phyloP scores from a whole-genome alignment of 1,140 invertebrate species.

The Oncopeltus fasciatus region DNA sequence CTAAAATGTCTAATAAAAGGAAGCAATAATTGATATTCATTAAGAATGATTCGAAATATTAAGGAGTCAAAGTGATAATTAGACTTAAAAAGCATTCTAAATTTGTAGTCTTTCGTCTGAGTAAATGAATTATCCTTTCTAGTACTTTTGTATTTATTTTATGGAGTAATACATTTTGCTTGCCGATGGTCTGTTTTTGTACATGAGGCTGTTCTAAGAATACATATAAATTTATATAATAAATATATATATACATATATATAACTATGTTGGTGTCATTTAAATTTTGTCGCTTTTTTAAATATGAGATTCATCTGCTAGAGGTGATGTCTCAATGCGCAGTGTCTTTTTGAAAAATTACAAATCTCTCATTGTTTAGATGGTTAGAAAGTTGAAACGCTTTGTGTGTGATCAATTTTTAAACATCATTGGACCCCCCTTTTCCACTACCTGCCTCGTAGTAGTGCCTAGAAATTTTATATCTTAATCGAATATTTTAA shows the following conservation, averaged over 20 bases:
- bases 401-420: conserved; percentile 16
- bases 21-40: background rate
- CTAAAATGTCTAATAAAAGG: background rate
- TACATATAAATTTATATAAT: too few species aligned
- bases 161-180: background rate
- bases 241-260: background rate
- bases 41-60: too few species aligned
- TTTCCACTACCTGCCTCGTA: background rate
- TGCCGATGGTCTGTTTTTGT: conserved; percentile 6
- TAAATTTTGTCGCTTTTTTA: conserved; percentile 13
- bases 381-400: conserved; percentile 16
- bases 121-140: too few species aligned
- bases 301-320: background rate
- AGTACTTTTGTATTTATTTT: background rate
- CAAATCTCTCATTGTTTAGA: conserved; percentile 17
- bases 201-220: conserved; percentile 3
- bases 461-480: background rate
- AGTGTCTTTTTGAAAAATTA: conserved; percentile 4
- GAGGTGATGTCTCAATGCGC: background rate
- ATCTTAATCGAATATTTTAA: background rate
- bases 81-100: background rate
- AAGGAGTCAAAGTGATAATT: too few species aligned
- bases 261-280: conserved; percentile 11
- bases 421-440: conserved; percentile 1
- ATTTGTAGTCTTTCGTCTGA: background rate